Conservation (phyloP, 2,888 invertebrate species). For the Himalopsyche tibetana region DNA sequence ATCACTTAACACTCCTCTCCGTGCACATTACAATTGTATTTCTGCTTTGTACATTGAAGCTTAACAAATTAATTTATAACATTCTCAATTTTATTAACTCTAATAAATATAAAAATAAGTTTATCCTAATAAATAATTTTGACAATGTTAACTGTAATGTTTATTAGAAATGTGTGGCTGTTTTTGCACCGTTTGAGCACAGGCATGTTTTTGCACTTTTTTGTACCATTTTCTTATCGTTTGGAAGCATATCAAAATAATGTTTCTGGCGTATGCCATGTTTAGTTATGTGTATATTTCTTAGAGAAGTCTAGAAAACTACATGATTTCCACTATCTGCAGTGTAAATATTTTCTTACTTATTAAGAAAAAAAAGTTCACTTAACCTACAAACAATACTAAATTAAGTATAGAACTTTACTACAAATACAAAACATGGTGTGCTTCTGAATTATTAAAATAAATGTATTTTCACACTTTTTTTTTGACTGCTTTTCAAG, state of each 20-base stretch:
- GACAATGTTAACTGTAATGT: background rate
- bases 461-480: too few species aligned
- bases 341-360: too few species aligned
- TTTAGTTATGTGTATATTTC: background rate
- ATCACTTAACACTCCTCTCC: constrained; percentile 18
- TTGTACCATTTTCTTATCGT: background rate
- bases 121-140: background rate
- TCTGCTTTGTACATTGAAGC: background rate
- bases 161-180: background rate
- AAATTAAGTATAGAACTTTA: too few species aligned
- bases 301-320: too few species aligned
- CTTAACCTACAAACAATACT: too few species aligned
- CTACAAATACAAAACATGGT: too few species aligned
- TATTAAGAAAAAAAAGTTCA: too few species aligned
- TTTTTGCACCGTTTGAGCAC: constrained; percentile 19
- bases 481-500: too few species aligned
- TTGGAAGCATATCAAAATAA: background rate
- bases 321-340: too few species aligned
- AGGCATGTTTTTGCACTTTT: constrained; percentile 19
- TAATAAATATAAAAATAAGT: background rate
- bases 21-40: background rate
- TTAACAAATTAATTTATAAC: background rate
- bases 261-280: background rate
- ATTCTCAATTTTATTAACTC: background rate
- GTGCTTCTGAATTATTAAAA: too few species aligned